Percentiles rank a stretch among this genome's conserved stretches.
Evolutionary conservation across 2,888 invertebrate genomes (phyloP).

Genomic region (Chrysolina haemoptera): DNA sequence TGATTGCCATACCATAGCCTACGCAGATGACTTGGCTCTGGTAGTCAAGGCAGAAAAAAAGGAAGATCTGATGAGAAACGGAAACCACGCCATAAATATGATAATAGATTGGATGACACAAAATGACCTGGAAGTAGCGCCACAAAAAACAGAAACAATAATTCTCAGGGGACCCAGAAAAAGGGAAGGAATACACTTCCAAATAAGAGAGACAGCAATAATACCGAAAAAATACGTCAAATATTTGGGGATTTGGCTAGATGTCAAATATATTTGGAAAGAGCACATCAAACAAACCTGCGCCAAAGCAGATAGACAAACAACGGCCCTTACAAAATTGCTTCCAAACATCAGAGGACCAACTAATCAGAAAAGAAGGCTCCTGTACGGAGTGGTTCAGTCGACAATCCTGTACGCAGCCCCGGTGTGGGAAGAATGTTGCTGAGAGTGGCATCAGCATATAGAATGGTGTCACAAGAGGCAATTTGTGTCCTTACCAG

Average conservation of each 20-base stretch:
- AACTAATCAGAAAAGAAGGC: slow-evolving; percentile 6
- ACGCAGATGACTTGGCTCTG: slow-evolving; percentile 12
- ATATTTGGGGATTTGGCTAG: slow-evolving; percentile 31
- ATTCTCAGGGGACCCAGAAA: slow-evolving; percentile 34
- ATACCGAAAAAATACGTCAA: slow-evolving; percentile 21
- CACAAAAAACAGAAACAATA: slow-evolving; percentile 38
- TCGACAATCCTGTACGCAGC: slow-evolving; percentile 37
- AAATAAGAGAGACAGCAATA: not conserved
- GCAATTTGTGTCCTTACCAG: not conserved
- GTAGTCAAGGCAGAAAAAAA: not conserved
- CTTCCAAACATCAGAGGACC: slow-evolving; percentile 39
- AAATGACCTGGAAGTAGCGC: slow-evolving; percentile 29
- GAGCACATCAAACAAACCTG: slow-evolving; percentile 14
- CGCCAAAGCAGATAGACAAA: slow-evolving; percentile 11
- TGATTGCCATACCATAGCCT: not conserved
- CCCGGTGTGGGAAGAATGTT: slow-evolving; percentile 32
- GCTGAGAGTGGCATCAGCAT: not conserved
- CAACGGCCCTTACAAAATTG: slow-evolving; percentile 17
- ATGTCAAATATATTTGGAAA: not conserved
- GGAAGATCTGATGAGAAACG: slow-evolving; percentile 20
- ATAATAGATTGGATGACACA: slow-evolving; percentile 31
- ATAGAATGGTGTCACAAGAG: not conserved
- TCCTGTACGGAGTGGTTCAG: slow-evolving; percentile 30
- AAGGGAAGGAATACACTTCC: slow-evolving; percentile 23
- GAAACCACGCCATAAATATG: not conserved